Conservation (phyloP, 2,113 vertebrate species). For the Loxodonta africana region DNA sequence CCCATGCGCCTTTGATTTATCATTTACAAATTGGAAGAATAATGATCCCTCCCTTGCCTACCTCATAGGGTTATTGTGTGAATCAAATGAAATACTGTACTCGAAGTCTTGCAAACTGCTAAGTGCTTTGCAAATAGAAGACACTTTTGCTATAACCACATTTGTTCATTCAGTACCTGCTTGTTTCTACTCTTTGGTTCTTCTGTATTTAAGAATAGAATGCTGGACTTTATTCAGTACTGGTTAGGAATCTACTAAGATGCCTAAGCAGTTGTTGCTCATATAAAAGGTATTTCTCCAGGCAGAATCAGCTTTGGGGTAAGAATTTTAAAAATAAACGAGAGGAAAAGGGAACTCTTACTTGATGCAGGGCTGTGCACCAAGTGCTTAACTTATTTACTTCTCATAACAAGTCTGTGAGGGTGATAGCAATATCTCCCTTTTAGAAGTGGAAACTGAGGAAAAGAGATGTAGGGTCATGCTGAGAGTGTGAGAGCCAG, state of each 20-base stretch:
- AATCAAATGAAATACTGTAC: background rate
- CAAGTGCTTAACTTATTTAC: background rate
- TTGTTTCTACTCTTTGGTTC: background rate
- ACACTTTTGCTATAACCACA: background rate
- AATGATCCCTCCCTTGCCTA: background rate
- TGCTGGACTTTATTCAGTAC: background rate
- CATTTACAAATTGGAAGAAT: background rate
- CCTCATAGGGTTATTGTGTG: background rate
- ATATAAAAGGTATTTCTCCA: background rate
- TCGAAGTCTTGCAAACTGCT: background rate
- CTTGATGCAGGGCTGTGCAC: background rate
- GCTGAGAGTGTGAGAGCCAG: background rate
- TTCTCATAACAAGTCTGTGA: background rate
- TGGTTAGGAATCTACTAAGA: background rate
- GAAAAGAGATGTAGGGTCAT: background rate
- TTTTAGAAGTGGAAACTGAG: background rate
- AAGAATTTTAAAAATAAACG: background rate
- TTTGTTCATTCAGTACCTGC: background rate
- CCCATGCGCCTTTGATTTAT: background rate
- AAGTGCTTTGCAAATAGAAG: background rate
- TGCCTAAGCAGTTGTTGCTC: constrained; percentile 14
- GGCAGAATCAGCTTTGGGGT: background rate
- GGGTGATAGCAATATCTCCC: background rate
- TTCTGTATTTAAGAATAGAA: background rate
- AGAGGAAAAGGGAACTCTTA: background rate